Percentiles rank a stretch among this genome's conserved stretches.
phyloP scores from a whole-genome alignment of 2,888 invertebrate species.

The Amiota minor region DNA sequence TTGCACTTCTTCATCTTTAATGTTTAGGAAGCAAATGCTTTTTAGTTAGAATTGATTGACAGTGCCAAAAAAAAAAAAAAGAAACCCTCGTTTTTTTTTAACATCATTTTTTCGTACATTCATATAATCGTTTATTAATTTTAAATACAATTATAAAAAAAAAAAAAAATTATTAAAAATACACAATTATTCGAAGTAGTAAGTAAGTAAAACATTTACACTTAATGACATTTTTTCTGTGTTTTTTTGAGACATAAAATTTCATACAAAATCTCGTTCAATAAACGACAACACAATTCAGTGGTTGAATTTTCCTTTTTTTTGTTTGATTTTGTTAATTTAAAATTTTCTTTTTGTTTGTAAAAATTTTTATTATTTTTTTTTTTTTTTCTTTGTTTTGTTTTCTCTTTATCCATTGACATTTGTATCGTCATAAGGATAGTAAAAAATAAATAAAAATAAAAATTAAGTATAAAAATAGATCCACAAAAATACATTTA shows the following conservation, averaged over 20 bases:
- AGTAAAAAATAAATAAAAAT: no score
- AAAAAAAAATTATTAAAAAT: neutral
- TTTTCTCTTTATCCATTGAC: no score
- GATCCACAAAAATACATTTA: conserved; percentile 2
- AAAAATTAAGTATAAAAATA: neutral
- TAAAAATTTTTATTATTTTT: no score
- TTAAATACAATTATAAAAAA: conserved; percentile 1
- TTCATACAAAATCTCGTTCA: no score
- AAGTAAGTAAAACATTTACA: conserved; percentile 1
- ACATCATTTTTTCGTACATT: neutral
- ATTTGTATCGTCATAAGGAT: no score
- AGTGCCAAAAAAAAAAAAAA: neutral
- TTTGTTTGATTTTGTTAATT: no score
- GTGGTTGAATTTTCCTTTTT: no score
- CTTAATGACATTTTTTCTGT: neutral
- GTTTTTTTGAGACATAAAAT: neutral
- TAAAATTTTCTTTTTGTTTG: neutral
- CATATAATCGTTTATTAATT: neutral
- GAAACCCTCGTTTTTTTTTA: neutral
- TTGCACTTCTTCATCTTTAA: no score
- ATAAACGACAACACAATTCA: no score
- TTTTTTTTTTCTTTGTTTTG: no score
- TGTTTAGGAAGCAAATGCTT: neutral
- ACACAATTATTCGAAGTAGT: neutral
- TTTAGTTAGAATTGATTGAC: neutral